These are phyloP conservation scores for Axis porcinus DNA, from an alignment of 2,113 vertebrate species.

Conservation along the genomic window DNA sequence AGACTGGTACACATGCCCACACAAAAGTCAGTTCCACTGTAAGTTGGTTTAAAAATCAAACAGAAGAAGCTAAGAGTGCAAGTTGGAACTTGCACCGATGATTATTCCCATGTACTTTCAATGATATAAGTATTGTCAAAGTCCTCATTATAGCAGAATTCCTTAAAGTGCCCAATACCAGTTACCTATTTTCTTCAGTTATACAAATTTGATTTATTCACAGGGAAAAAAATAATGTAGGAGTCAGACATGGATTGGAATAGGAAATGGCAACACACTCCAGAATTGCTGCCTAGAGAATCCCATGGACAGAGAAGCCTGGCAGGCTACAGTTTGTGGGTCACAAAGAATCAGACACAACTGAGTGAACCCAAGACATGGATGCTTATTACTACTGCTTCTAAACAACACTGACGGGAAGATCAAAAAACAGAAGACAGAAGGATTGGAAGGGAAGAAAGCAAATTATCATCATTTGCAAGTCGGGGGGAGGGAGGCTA, in stretches of 20 bases:
- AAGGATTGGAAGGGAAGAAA: not conserved
- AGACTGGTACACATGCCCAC: not conserved
- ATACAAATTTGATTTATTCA: conserved; percentile 45
- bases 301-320: not conserved
- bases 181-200: conserved; percentile 16
- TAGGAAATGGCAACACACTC: not conserved
- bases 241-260: not conserved
- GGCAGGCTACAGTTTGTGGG: not conserved
- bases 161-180: not conserved
- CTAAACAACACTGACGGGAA: not conserved
- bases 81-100: conserved; percentile 57
- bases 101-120: conserved; percentile 60
- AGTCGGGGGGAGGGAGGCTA: not conserved
- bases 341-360: not conserved
- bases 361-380: not conserved
- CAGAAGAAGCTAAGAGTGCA: conserved; percentile 47
- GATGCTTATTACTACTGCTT: not conserved
- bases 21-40: not conserved
- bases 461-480: not conserved
- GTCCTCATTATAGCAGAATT: not conserved
- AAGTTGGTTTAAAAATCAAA: not conserved
- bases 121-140: conserved; percentile 28
- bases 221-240: not conserved
- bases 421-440: not conserved
- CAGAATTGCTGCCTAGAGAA: not conserved